These are phyloP conservation scores for Watsonalla cultraria DNA, from an alignment of 2,888 invertebrate genomes.

Conservation along the genomic window DNA sequence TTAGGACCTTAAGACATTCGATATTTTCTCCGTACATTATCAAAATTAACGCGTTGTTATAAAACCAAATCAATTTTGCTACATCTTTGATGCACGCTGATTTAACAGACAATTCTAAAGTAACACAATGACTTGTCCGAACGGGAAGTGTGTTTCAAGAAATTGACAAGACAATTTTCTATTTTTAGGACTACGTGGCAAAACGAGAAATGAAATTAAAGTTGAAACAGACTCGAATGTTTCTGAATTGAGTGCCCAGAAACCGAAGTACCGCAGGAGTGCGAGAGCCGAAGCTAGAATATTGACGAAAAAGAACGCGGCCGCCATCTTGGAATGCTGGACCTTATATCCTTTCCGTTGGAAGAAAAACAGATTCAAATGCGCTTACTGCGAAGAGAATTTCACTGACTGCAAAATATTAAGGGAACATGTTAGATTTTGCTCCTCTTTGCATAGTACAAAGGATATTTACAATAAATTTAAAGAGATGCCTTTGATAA, in stretches of 20 bases:
- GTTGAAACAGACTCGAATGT: slow-evolving; percentile 19
- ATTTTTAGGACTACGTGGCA: slow-evolving; percentile 63
- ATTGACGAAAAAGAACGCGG: slow-evolving; percentile 63
- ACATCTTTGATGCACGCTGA: no score
- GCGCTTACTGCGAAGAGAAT: slow-evolving; percentile 61
- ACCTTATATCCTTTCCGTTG: slow-evolving; percentile 60
- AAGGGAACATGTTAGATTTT: slow-evolving; percentile 49
- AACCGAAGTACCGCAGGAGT: slow-evolving; percentile 52
- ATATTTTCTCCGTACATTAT: no score
- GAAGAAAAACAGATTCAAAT: slow-evolving; percentile 63
- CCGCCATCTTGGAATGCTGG: slow-evolving; percentile 59
- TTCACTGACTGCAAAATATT: slow-evolving; percentile 54
- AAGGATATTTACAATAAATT: slow-evolving; percentile 67
- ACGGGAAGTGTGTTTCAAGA: not conserved
- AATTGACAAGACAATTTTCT: slow-evolving; percentile 51
- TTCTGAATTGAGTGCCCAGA: slow-evolving; percentile 15
- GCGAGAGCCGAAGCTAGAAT: slow-evolving; percentile 57
- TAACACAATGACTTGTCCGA: no score
- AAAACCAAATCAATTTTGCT: no score
- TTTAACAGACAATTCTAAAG: no score
- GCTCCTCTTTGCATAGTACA: slow-evolving; percentile 42
- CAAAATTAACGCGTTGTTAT: no score
- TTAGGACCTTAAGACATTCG: no score
- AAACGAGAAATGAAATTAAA: slow-evolving; percentile 34
- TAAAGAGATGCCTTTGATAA: slow-evolving; percentile 67